Percentiles rank a stretch among this genome's conserved stretches.
Evolutionary conservation across 1,140 invertebrate genomes (phyloP).

Genomic region (Drosophila bipectinata): DNA sequence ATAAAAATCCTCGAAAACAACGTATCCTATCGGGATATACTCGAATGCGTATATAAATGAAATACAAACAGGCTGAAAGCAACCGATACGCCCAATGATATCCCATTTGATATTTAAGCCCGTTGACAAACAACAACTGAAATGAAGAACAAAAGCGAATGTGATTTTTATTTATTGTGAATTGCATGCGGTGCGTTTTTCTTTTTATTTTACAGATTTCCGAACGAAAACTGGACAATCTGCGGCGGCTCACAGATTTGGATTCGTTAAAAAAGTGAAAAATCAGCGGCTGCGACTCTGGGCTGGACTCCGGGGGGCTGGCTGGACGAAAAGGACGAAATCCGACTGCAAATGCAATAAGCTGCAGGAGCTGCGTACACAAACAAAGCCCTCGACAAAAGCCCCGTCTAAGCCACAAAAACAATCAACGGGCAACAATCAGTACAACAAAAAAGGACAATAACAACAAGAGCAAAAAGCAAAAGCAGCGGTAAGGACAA

Average conservation of each 20-base stretch:
- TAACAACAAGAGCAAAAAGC: not conserved
- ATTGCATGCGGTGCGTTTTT: conserved; percentile 21
- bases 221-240: conserved; percentile 46
- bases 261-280: conserved; percentile 68
- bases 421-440: conserved; percentile 5
- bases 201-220: conserved; percentile 72
- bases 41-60: conserved; percentile 34
- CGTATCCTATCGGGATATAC: conserved; percentile 9
- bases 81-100: conserved; percentile 47
- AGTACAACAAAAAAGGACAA: not conserved
- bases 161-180: conserved; percentile 70
- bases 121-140: conserved; percentile 42
- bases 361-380: conserved; percentile 41
- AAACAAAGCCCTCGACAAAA: conserved; percentile 57
- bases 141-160: conserved; percentile 53
- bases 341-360: conserved; percentile 72
- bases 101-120: conserved; percentile 74
- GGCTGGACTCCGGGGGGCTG: no score
- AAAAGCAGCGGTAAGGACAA: conserved; percentile 14
- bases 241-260: conserved; percentile 64
- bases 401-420: conserved; percentile 57
- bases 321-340: conserved; percentile 4
- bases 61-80: conserved; percentile 57
- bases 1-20: conserved; percentile 61
- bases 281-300: conserved; percentile 31